A percentile compares a stretch with the other conserved stretches of the same genome.
Evolutionary conservation across 2,113 vertebrate species (phyloP).

Genomic region (Todiramphus saurophagus): DNA sequence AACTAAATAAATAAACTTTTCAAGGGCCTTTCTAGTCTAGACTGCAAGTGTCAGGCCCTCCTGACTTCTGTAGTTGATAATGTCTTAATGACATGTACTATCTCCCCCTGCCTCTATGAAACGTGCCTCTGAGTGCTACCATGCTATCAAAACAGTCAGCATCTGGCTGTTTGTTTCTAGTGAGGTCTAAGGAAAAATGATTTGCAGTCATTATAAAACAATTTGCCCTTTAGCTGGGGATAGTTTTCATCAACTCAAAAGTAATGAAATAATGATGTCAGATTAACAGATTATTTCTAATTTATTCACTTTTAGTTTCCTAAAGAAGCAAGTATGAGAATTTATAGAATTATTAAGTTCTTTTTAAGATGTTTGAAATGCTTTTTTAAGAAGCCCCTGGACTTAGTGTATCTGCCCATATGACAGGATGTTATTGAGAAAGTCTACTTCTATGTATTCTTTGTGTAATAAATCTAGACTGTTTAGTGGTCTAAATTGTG

Average conservation of each 20-base stretch:
- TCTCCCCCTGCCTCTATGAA: not conserved
- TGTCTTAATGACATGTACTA: not conserved
- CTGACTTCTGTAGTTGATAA: not conserved
- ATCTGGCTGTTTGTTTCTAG: conserved; percentile 2
- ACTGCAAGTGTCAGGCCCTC: not conserved
- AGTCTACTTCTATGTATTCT: not conserved
- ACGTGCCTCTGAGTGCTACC: not conserved
- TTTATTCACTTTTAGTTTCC: not conserved
- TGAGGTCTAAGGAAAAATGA: conserved; percentile 15
- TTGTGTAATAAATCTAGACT: not conserved
- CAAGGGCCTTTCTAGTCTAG: not conserved
- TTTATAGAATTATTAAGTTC: not conserved
- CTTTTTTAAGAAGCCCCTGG: not conserved
- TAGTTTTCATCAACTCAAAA: not conserved
- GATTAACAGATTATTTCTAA: conserved; percentile 1
- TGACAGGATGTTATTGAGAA: not conserved
- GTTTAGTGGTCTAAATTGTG: not conserved
- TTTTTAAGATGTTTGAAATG: not conserved
- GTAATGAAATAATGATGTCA: conserved; percentile 1
- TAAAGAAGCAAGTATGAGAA: not conserved
- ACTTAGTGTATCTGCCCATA: not conserved
- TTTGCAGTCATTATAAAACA: conserved; percentile 40
- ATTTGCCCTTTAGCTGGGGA: not conserved
- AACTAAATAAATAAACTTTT: not conserved
- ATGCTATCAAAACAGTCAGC: conserved; percentile 9